Conservation (phyloP, 92 coral and sea anemone species). For the Chrysogorgia sp. region DNA sequence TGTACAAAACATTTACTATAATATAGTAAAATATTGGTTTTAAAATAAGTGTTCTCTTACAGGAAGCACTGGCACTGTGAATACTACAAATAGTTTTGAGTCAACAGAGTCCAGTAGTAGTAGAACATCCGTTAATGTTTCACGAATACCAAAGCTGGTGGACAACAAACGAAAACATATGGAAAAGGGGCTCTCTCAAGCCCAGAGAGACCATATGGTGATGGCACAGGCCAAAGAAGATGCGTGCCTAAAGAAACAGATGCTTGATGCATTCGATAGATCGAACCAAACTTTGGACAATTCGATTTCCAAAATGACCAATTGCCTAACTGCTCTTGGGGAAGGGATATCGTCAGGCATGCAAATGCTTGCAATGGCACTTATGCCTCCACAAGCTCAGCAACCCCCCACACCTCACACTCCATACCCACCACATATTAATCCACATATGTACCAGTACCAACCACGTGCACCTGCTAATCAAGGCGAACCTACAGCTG, state of each 20-base stretch:
- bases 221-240: slow-evolving; percentile 42
- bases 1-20: too few relatives aligned
- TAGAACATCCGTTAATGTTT: too few relatives aligned
- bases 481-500: too few relatives aligned
- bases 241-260: slow-evolving; percentile 32
- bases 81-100: too few relatives aligned
- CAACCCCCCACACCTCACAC: neutral
- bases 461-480: too few relatives aligned
- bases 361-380: slow-evolving; percentile 48
- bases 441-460: too few relatives aligned
- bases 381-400: slow-evolving; percentile 5
- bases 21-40: too few relatives aligned
- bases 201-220: slow-evolving; percentile 53
- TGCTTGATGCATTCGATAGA: slow-evolving; percentile 40
- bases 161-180: slow-evolving; percentile 47
- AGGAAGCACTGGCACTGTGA: too few relatives aligned
- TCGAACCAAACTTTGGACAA: slow-evolving; percentile 35
- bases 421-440: neutral
- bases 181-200: slow-evolving; percentile 53
- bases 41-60: too few relatives aligned
- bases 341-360: slow-evolving; percentile 54
- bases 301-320: slow-evolving; percentile 32
- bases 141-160: slow-evolving; percentile 33
- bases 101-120: too few relatives aligned
- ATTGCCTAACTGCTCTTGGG: slow-evolving; percentile 48